phyloP scores from a whole-genome alignment of 1,140 invertebrate species.

The Drosophila leontia region DNA sequence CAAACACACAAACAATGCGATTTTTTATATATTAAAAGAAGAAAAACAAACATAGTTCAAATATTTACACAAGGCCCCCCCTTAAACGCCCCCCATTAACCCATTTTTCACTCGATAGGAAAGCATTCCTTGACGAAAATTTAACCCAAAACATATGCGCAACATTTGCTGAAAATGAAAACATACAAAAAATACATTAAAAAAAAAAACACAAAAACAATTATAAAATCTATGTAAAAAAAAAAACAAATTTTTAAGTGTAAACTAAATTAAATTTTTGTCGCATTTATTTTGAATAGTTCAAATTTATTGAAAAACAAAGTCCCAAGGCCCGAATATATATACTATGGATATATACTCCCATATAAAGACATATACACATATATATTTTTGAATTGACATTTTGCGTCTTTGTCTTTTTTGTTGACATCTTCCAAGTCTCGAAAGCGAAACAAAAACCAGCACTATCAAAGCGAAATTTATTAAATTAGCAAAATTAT shows the following conservation, averaged over 20 bases:
- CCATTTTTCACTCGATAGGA: constrained; percentile 27
- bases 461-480: constrained; percentile 44
- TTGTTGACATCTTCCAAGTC: constrained; percentile 47
- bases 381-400: constrained; percentile 62
- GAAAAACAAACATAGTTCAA: constrained; percentile 60
- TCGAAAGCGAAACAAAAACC: constrained; percentile 2
- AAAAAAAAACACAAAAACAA: constrained; percentile 5
- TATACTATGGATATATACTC: constrained; percentile 6
- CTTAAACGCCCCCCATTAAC: constrained; percentile 14
- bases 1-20: constrained; percentile 66
- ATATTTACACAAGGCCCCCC: constrained; percentile 59
- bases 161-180: constrained; percentile 70
- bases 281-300: constrained; percentile 70
- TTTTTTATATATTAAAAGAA: constrained; percentile 53
- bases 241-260: constrained; percentile 29
- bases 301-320: constrained; percentile 64
- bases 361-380: constrained; percentile 12
- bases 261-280: constrained; percentile 69
- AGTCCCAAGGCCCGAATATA: constrained; percentile 19
- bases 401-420: constrained; percentile 60
- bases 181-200: neutral
- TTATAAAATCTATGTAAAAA: constrained; percentile 20
- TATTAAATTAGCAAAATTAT: constrained; percentile 65
- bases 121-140: constrained; percentile 15
- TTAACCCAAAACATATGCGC: constrained; percentile 58